Evolutionary conservation across 2,888 invertebrate species (phyloP).

Genomic region (Pseudococcus longispinus): DNA sequence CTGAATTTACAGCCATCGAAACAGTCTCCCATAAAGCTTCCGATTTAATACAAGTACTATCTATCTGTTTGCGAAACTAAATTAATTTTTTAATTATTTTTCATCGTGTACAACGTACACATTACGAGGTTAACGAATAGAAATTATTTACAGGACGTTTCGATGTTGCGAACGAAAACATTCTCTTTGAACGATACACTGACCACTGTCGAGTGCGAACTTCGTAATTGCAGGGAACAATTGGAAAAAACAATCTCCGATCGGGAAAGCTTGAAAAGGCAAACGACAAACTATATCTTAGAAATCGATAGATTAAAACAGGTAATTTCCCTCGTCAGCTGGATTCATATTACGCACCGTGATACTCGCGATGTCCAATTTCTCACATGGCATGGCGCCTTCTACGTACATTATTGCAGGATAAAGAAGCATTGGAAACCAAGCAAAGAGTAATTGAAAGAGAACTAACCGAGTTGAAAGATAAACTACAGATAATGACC

Average conservation of each 20-base stretch:
- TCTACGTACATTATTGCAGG: slow-evolving; percentile 62
- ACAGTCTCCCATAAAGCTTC: slow-evolving; percentile 80
- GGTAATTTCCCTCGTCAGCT: slow-evolving; percentile 59
- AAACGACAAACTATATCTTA: slow-evolving; percentile 73
- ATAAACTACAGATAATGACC: slow-evolving; percentile 71
- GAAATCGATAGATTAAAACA: slow-evolving; percentile 77
- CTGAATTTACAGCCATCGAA: slow-evolving; percentile 65
- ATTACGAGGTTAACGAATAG: neutral
- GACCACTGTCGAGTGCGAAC: slow-evolving; percentile 71
- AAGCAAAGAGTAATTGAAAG: slow-evolving; percentile 77
- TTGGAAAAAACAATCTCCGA: slow-evolving; percentile 72
- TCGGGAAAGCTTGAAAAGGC: slow-evolving; percentile 77
- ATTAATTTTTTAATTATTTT: slow-evolving; percentile 16
- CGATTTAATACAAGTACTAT: slow-evolving; percentile 77
- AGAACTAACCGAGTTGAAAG: slow-evolving; percentile 73
- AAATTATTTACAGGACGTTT: slow-evolving; percentile 39
- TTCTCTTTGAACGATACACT: slow-evolving; percentile 66
- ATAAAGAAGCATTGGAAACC: slow-evolving; percentile 77
- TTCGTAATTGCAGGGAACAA: slow-evolving; percentile 72
- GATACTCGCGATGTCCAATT: neutral
- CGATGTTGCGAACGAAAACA: slow-evolving; percentile 37
- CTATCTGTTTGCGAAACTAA: neutral
- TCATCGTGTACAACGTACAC: no score
- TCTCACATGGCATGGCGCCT: neutral
- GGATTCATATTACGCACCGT: neutral